Evolutionary conservation across 2,888 invertebrate genomes (phyloP).

Genomic region (Phortica okadai): DNA sequence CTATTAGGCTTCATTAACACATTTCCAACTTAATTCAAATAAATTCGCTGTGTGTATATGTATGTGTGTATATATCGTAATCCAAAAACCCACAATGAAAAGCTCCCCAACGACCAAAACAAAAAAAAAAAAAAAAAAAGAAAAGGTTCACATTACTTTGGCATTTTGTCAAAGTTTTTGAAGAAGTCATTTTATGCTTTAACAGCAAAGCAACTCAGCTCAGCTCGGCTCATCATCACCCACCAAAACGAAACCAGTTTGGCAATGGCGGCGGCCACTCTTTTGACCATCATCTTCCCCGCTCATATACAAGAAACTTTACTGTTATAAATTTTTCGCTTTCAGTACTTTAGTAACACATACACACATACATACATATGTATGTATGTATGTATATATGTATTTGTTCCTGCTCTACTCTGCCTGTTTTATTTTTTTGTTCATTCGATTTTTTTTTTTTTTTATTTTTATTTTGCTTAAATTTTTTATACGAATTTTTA

Average conservation of each 20-base stretch:
- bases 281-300: not conserved
- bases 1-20: slow-evolving; percentile 8
- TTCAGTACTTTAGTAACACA: not conserved
- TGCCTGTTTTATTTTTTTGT: not conserved
- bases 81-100: no score
- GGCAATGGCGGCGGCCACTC: not conserved
- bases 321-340: slow-evolving; percentile 15
- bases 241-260: slow-evolving; percentile 8
- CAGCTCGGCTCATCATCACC: not conserved
- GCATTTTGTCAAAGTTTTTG: slow-evolving; percentile 18
- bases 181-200: not conserved
- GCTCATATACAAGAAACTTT: not conserved
- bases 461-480: slow-evolving; percentile 50
- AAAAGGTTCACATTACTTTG: not conserved
- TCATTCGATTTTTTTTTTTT: slow-evolving; percentile 60
- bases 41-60: not conserved
- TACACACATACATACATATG: no score
- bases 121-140: not conserved
- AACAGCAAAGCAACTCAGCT: not conserved
- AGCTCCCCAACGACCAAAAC: not conserved
- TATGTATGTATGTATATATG: not conserved
- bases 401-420: slow-evolving; percentile 1
- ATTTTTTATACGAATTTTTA: slow-evolving; percentile 50
- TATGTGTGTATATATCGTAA: no score
- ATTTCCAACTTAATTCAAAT: slow-evolving; percentile 12